These are phyloP conservation scores for Antechinus stuartii DNA, from an alignment of 2,113 vertebrate species.

Conservation along the genomic window DNA sequence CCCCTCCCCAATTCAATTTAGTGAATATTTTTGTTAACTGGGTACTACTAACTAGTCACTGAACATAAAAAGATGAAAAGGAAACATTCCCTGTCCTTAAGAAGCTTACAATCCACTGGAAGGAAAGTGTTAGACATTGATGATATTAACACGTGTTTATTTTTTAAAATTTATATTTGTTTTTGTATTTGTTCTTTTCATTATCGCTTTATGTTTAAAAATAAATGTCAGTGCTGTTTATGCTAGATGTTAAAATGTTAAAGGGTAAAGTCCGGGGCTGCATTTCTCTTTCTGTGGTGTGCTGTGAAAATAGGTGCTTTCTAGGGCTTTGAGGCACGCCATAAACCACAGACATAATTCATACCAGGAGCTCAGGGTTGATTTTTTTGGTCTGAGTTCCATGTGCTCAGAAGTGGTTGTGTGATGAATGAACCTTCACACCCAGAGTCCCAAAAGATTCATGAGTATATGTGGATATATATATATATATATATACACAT, in stretches of 20 bases:
- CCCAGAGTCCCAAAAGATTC: neutral
- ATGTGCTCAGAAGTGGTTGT: neutral
- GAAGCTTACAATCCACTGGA: neutral
- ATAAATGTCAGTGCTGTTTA: neutral
- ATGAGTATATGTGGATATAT: neutral
- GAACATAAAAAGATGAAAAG: neutral
- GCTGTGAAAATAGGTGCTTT: constrained; percentile 7
- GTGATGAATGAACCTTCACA: neutral
- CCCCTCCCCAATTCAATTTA: neutral
- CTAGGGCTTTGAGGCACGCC: neutral
- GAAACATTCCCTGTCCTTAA: neutral
- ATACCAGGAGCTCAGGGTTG: neutral
- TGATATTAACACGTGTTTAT: neutral
- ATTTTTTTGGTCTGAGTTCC: constrained; percentile 3
- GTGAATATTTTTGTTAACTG: neutral
- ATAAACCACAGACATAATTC: neutral
- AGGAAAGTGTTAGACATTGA: neutral
- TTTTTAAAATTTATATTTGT: neutral
- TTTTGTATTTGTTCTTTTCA: neutral
- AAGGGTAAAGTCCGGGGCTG: neutral
- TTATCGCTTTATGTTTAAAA: neutral
- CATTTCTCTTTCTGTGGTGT: neutral
- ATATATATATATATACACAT: too few species aligned
- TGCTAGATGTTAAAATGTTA: constrained; percentile 2
- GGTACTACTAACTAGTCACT: neutral